Conservation (phyloP, 2,113 vertebrate genomes). For the Brachypteracias leptosomus region DNA sequence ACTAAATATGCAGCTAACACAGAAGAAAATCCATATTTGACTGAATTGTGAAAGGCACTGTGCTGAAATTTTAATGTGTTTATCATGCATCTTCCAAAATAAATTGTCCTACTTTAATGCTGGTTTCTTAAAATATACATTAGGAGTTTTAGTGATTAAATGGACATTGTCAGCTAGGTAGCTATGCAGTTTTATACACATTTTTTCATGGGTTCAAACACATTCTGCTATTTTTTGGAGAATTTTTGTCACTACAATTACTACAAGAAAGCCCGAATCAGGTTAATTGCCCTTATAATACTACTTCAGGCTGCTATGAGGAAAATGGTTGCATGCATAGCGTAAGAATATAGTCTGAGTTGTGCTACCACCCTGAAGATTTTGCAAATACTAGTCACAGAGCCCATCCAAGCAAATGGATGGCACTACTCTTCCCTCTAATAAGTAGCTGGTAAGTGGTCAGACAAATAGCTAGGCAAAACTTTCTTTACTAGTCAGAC, state of each 20-base stretch:
- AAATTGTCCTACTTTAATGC: slow-evolving; percentile 47
- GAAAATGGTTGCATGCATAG: not conserved
- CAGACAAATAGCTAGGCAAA: not conserved
- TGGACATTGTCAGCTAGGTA: not conserved
- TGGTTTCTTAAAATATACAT: slow-evolving; percentile 43
- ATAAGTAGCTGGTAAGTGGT: not conserved
- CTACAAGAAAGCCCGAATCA: not conserved
- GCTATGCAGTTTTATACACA: not conserved
- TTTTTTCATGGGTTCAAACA: not conserved
- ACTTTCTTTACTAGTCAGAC: not conserved
- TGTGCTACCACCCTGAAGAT: not conserved
- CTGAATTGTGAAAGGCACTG: not conserved
- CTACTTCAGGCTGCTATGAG: not conserved
- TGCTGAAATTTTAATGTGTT: slow-evolving; percentile 61
- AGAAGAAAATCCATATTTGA: not conserved
- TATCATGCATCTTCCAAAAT: slow-evolving; percentile 39
- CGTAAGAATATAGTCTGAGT: not conserved
- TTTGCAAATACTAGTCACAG: not conserved
- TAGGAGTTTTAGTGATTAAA: slow-evolving; percentile 14
- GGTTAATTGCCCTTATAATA: not conserved
- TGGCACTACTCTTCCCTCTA: not conserved
- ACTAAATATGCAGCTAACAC: slow-evolving; percentile 22
- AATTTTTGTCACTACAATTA: not conserved
- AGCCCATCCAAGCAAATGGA: not conserved
- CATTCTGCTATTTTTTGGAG: not conserved